Percentiles rank a stretch among this genome's conserved stretches.
These are phyloP conservation scores for Triplophysa tibetana DNA, from an alignment of 2,113 vertebrate species.

Conservation along the genomic window DNA sequence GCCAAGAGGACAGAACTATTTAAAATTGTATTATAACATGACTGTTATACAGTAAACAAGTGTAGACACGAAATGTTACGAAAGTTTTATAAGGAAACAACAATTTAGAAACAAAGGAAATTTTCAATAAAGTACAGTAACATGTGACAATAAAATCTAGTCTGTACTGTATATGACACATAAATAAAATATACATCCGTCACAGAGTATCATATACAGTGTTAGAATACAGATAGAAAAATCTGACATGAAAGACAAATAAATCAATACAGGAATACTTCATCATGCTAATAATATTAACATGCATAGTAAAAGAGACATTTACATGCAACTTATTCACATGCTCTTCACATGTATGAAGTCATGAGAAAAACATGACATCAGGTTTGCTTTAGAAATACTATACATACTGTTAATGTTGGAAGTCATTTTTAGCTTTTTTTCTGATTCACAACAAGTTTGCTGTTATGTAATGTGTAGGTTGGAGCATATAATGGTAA, in stretches of 20 bases:
- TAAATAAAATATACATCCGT: conserved; percentile 24
- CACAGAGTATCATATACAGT: conserved; percentile 19
- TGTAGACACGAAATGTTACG: background rate
- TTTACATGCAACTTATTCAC: conserved; percentile 53
- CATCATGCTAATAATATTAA: conserved; percentile 40
- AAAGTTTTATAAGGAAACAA: background rate
- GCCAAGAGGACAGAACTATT: background rate
- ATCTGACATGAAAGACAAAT: conserved; percentile 6
- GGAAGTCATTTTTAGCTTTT: background rate
- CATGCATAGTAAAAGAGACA: conserved; percentile 48
- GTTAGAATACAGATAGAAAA: background rate
- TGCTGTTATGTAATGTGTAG: background rate
- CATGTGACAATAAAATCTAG: conserved; percentile 5
- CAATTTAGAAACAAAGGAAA: background rate
- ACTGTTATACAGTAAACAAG: conserved; percentile 3
- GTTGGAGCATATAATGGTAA: background rate
- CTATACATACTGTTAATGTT: background rate
- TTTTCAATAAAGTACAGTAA: conserved; percentile 1
- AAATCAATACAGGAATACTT: background rate
- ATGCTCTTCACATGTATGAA: conserved; percentile 38
- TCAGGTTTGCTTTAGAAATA: conserved; percentile 11
- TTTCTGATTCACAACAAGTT: background rate
- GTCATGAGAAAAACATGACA: conserved; percentile 33
- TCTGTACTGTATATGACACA: conserved; percentile 49
- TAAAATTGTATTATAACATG: background rate